Evolutionary conservation across 2,888 invertebrate genomes (phyloP).

Genomic region (Saturnia pavonia): DNA sequence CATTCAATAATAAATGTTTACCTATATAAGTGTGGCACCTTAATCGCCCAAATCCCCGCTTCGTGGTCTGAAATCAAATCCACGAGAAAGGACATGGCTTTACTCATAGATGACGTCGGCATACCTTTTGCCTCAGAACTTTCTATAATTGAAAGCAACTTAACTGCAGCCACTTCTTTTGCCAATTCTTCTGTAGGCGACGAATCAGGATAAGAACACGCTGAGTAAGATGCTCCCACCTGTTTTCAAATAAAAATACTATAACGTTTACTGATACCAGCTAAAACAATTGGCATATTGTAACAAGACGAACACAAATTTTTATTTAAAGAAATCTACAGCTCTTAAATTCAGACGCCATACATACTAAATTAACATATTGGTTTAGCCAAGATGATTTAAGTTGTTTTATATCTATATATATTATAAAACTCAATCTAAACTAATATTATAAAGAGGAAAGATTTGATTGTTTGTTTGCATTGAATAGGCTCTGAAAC

Average conservation of each 20-base stretch:
- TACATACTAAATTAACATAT: no score
- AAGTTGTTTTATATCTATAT: no score
- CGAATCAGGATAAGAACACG: slow-evolving; percentile 69
- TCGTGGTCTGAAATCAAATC: slow-evolving; percentile 72
- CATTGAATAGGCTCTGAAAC: no score
- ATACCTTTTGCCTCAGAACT: slow-evolving; percentile 58
- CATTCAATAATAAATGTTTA: slow-evolving; percentile 29
- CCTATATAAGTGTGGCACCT: slow-evolving; percentile 82
- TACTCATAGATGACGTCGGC: slow-evolving; percentile 52
- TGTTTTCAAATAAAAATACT: slow-evolving; percentile 30
- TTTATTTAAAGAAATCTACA: no score
- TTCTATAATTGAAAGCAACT: slow-evolving; percentile 61
- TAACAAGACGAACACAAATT: no score
- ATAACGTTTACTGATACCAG: slow-evolving; percentile 6
- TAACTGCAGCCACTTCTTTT: slow-evolving; percentile 66
- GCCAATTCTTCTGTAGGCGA: slow-evolving; percentile 68
- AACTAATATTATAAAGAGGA: no score
- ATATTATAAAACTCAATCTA: no score
- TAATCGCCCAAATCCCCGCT: slow-evolving; percentile 82
- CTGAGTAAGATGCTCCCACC: slow-evolving; percentile 63
- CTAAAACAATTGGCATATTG: background rate
- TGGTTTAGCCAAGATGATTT: no score
- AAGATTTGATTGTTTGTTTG: no score
- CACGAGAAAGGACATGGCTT: slow-evolving; percentile 54
- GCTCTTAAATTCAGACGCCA: no score